Evolutionary conservation across 2,797 vertebrate species (phyloP).

Genomic region (Pseudochirops corinnae): DNA sequence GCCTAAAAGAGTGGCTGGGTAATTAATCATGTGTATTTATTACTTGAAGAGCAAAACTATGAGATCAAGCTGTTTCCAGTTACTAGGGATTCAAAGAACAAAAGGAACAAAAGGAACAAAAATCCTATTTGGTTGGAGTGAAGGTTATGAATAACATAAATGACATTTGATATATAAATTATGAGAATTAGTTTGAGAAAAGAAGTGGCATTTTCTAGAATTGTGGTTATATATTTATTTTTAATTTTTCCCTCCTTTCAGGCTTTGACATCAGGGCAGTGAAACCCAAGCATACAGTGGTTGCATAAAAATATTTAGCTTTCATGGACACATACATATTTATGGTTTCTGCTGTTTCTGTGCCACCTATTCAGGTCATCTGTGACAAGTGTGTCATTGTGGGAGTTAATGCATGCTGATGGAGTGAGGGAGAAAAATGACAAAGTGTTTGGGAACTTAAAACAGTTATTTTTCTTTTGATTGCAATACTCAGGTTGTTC

Average conservation of each 20-base stretch:
- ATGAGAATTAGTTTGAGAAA: background rate
- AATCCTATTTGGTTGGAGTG: background rate
- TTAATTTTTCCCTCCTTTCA: background rate
- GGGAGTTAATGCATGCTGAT: background rate
- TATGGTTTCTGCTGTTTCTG: background rate
- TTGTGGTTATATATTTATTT: background rate
- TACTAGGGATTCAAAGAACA: background rate
- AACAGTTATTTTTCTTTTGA: conserved; percentile 11
- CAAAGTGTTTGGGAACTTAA: background rate
- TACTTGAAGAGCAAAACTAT: background rate
- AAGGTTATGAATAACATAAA: background rate
- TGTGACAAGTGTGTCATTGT: background rate
- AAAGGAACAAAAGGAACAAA: background rate
- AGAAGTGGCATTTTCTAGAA: background rate
- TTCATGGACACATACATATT: background rate
- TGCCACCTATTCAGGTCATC: background rate
- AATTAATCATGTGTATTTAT: background rate
- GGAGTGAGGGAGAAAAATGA: background rate
- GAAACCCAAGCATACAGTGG: background rate
- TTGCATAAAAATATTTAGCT: conserved; percentile 13
- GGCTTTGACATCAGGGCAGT: background rate
- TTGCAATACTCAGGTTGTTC: rapidly evolving
- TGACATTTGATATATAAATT: background rate
- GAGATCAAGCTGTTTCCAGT: background rate
- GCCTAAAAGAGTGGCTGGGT: background rate